Base-by-base conservation (phyloP, 2,888 invertebrate species). In the Seladonia tumulorum region DNA sequence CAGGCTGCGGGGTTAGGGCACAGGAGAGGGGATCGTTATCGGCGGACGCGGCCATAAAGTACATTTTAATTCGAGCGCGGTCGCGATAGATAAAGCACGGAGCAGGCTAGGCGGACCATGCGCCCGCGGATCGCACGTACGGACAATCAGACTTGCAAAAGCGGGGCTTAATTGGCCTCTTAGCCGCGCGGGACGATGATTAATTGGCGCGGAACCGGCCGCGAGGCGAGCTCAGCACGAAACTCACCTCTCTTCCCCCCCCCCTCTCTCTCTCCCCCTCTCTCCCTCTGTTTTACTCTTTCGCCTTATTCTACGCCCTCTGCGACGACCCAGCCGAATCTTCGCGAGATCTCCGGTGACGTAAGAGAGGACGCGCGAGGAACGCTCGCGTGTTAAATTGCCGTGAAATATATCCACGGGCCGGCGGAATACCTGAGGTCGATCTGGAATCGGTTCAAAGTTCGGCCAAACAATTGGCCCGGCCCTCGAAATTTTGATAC, bases 61-160 rank as follows among this genome's bases (percentile, higher is more conserved):
- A 86, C 88, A 85, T 87, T 91, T 92, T 91, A 90, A 92, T 92
- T 91, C 89, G 85, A 89, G 87, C 88, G 73, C 82, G 81, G 71
- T 63, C 83, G 79, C 71, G 83, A 82, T 77, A 89, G 88, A 88
- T 87, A 89, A 88, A 85, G 75, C 79, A 81, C 77, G 77, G 82
- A 63, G 76, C 81, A 70, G 47, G 81, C 68, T 81, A 60, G 72
- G 79, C 25, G 80, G 76, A 79, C 74, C 35, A 39, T 35, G 35
- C 70, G 79, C 66, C 18, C 66, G 47, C 74, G 73, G 76, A 74
- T 86, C 87, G 86, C 87, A 82, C 86, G 82, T 82, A 87, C 86
- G 88, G 89, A 93, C 93, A 93, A 93, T 93, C 93, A 92, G 93
- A 93, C 93, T 93, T 93, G 93, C 93, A 93, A 93, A 93, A 93